Conservation (phyloP, 2,888 invertebrate species). For the Cataglyphis albicans region DNA sequence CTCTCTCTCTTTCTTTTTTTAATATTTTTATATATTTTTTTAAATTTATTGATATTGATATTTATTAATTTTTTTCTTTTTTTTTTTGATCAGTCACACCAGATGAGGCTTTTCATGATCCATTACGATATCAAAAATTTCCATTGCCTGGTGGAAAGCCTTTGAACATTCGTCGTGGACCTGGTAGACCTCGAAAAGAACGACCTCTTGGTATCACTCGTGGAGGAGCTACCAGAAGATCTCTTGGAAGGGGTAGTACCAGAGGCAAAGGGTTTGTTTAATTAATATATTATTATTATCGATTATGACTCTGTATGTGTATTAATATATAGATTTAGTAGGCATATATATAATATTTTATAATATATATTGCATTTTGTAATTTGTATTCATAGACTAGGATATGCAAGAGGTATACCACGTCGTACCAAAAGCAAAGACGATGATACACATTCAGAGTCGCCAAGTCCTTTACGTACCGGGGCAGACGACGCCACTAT, state of each 20-base stretch:
- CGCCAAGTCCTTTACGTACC: conserved; percentile 85
- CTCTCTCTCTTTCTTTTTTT: not conserved
- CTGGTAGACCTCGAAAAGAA: conserved; percentile 93
- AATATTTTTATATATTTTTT: not conserved
- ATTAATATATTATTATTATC: not conserved
- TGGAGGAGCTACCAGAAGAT: conserved; percentile 80
- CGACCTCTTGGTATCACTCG: conserved; percentile 87
- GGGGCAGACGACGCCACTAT: conserved; percentile 78
- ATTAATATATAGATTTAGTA: not conserved
- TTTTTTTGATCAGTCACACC: conserved; percentile 83
- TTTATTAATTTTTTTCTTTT: conserved; percentile 30
- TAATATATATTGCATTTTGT: conserved; percentile 13
- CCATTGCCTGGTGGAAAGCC: conserved; percentile 88
- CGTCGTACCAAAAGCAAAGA: conserved; percentile 86
- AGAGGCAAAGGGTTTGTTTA: conserved; percentile 83
- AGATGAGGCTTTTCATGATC: conserved; percentile 90
- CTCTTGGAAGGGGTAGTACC: conserved; percentile 82
- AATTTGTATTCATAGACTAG: conserved; percentile 74
- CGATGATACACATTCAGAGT: conserved; percentile 84
- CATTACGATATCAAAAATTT: conserved; percentile 88
- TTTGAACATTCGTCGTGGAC: conserved; percentile 90
- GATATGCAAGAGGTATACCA: conserved; percentile 85
- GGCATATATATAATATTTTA: not conserved
- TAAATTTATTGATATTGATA: conserved; percentile 7
- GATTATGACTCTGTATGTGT: not conserved